Evolutionary conservation across 2,797 vertebrate genomes (phyloP).

Genomic region (Mormyrus hasselquistii): DNA sequence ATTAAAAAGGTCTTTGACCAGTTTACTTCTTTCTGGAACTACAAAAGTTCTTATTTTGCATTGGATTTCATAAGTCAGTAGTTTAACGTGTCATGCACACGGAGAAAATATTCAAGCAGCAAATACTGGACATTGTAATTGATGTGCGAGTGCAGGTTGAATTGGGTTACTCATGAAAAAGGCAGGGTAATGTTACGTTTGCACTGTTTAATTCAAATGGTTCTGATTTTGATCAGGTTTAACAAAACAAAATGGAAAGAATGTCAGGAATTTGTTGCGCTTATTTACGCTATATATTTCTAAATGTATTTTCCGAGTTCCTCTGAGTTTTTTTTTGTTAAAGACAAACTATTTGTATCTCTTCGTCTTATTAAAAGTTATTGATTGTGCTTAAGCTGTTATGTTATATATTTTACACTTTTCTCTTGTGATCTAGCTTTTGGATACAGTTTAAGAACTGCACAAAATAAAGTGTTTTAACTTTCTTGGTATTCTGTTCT

Average conservation of each 20-base stretch:
- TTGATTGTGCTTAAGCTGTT: constrained; percentile 45
- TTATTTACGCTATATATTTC: constrained; percentile 29
- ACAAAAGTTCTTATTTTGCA: not conserved
- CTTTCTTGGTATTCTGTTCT: not conserved
- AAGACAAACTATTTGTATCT: constrained; percentile 38
- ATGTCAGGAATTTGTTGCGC: constrained; percentile 36
- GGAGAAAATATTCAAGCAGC: not conserved
- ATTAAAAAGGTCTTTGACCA: not conserved
- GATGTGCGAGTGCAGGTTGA: not conserved
- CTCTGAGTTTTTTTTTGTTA: constrained; percentile 27
- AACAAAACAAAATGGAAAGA: constrained; percentile 27
- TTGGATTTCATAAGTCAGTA: not conserved
- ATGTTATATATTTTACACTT: constrained; percentile 61
- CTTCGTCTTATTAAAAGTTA: constrained; percentile 26
- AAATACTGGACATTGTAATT: not conserved
- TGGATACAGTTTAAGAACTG: constrained; percentile 53
- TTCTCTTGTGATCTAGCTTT: constrained; percentile 60
- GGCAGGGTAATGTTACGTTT: constrained; percentile 17
- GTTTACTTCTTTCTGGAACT: constrained; percentile 1
- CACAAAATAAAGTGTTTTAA: constrained; percentile 35
- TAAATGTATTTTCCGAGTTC: constrained; percentile 32
- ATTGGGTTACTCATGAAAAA: constrained; percentile 3
- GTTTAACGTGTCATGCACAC: not conserved
- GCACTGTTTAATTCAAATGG: not conserved
- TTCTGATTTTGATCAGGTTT: constrained; percentile 37